Evolutionary conservation across 2,113 vertebrate species (phyloP), one percentile per base, ranked within the genome.

Genomic region (Tachycineta bicolor): DNA sequence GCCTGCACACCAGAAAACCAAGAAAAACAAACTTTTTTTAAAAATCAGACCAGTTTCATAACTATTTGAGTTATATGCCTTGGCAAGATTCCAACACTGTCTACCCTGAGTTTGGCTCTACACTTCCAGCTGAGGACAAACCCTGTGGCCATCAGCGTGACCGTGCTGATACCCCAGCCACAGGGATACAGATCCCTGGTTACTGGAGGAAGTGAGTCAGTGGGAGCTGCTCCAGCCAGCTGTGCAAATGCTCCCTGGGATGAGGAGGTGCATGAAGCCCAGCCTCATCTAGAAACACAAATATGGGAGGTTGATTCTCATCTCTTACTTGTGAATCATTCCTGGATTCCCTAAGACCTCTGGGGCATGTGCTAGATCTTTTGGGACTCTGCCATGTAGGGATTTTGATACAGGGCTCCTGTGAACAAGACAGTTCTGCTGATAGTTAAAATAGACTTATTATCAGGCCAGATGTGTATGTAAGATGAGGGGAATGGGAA

Each of bases 111-210:
- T 62, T 92, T 37, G 52, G 29, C 55, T 91, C 50, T 59, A 63
- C 64, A 11, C 28, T 84, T 95, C 55, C 43, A 89, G 23, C 37
- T 89, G 60, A 83, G 64, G 25, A 22, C 43, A 31, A 58, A 55
- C 28, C 12, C 64, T 3, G 1, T 34, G 39, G n/a, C 34, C 41
- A 67, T 41, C 37, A 82, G 34, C 3, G 15, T 1, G 1, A 49
- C 44, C 0, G 0, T 74, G 43, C 28, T 89, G 55, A 59, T 73
- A 39, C 23, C 0, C 2, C 69, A 33, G 55, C 62, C 67, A 50
- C 7, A 0, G 4, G 60, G 43, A 73, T 20, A 37, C 5, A 7
- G 21, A 77, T 33, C 49, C 10, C 19, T 44, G 49, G 21, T 44
- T 80, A 14, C 63, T 62, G 59, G 46, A 71, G 62, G 34, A 75